Base-by-base conservation (phyloP, 1,140 invertebrate genomes). In the Zaprionus davidi region DNA sequence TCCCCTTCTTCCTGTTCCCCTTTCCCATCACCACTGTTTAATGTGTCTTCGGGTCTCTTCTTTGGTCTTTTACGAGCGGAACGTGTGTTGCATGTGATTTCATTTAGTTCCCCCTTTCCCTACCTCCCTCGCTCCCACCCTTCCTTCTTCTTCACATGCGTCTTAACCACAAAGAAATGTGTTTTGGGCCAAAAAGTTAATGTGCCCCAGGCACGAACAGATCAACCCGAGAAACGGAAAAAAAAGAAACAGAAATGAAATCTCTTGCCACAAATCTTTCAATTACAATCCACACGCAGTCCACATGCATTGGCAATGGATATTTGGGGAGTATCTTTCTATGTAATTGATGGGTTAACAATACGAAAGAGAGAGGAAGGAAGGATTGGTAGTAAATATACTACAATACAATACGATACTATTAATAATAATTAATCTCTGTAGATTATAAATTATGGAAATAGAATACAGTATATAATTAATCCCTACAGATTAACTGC, bases 71-170 rank as follows among this genome's bases (percentile, higher is more conserved):
- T 82, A 75, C 55, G 58, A 68, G 57, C 59, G 49, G 71, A 78
- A 88, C 84, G 84, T 88, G 84, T 66, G 78, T 84, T 87, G 84
- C 84, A 87, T 87, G 84, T 90, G 84, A 87, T 88, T 88, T 79
- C 81, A 81, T 90, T 88, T 84, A 73, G 79, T 81, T 86, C 31
- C 9, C 31, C 9, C 9, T 34, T 34, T 11, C 3, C 31, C 31
- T 82, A 67, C 65, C 24, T 15, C 66, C 67, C 60, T 76, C 44
- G 28, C 26, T 28, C 13, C 59, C 22, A 63, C 26, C 38, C 44
- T 56, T 26, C 28, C 44, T 55, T 4, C 11, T 17, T 24, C 28
- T 60, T 9, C 31, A 31, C 1, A 31, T 49, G 46, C 73, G 73
- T 75, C 79, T 78, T 82, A 74, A 72, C 84, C 83, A 79, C 67